Evolutionary conservation across 1,140 invertebrate species (phyloP).

Genomic region (Achatina immaculata): DNA sequence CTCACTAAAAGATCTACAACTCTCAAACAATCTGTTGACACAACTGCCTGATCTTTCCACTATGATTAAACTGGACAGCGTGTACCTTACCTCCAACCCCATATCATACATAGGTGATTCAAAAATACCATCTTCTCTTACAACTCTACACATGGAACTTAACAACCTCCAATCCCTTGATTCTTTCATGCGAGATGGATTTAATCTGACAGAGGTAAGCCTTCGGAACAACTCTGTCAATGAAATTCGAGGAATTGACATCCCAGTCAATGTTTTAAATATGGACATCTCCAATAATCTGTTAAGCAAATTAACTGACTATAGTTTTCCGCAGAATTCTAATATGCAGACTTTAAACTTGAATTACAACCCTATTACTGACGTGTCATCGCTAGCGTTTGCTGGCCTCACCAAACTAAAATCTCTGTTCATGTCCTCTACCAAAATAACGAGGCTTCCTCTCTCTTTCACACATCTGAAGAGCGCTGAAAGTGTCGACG

Average conservation of each 20-base stretch:
- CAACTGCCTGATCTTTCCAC: neutral
- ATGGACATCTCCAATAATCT: neutral
- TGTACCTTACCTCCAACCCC: neutral
- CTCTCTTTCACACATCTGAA: neutral
- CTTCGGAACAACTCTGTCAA: neutral
- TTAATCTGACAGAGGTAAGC: neutral
- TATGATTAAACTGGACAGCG: neutral
- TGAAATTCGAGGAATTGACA: neutral
- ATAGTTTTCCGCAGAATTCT: neutral
- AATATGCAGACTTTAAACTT: neutral
- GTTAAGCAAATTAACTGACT: neutral
- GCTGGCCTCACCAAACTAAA: neutral
- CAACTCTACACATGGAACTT: neutral
- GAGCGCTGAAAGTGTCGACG: neutral
- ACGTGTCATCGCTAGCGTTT: neutral
- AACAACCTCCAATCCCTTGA: neutral
- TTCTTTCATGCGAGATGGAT: neutral
- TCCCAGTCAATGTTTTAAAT: neutral
- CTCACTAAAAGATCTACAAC: neutral
- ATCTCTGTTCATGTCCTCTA: neutral
- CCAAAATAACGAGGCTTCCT: neutral
- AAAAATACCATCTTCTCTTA: neutral
- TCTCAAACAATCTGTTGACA: neutral
- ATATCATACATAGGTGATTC: neutral
- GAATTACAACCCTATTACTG: neutral